Evolutionary conservation across 2,113 vertebrate genomes (phyloP).

Genomic region (Lipotes vexillifer): DNA sequence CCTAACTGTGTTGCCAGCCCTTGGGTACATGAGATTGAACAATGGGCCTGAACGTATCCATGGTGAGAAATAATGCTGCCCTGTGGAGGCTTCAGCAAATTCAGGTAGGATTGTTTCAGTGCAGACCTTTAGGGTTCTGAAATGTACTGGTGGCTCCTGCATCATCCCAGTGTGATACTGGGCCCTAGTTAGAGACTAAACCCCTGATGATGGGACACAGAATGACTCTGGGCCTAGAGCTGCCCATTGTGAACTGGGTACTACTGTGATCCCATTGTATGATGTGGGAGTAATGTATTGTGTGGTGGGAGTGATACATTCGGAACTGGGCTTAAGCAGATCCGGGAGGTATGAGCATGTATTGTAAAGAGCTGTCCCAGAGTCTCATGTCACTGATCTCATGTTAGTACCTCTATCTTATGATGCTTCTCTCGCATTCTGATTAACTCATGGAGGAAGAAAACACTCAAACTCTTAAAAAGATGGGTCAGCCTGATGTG

Average conservation of each 20-base stretch:
- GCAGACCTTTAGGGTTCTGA: not conserved
- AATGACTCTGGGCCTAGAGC: not conserved
- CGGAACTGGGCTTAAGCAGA: not conserved
- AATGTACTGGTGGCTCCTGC: not conserved
- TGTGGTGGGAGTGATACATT: not conserved
- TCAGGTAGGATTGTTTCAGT: not conserved
- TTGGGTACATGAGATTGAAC: not conserved
- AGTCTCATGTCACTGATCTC: not conserved
- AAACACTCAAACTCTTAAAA: not conserved
- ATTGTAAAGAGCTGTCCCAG: not conserved
- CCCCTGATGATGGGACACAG: not conserved
- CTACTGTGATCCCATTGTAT: not conserved
- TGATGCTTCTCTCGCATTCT: not conserved
- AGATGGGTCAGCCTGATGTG: not conserved
- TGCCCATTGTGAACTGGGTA: not conserved
- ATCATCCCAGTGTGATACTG: no score
- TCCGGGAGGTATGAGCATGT: not conserved
- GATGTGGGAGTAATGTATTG: not conserved
- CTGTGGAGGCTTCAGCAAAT: not conserved
- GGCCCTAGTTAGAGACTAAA: not conserved
- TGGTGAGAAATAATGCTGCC: not conserved
- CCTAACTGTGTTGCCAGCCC: not conserved
- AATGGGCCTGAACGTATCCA: not conserved
- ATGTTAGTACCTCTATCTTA: not conserved
- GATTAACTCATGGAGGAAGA: not conserved